phyloP scores from a whole-genome alignment of 64 coral and sea anemone genomes.

The Porites lutea region DNA sequence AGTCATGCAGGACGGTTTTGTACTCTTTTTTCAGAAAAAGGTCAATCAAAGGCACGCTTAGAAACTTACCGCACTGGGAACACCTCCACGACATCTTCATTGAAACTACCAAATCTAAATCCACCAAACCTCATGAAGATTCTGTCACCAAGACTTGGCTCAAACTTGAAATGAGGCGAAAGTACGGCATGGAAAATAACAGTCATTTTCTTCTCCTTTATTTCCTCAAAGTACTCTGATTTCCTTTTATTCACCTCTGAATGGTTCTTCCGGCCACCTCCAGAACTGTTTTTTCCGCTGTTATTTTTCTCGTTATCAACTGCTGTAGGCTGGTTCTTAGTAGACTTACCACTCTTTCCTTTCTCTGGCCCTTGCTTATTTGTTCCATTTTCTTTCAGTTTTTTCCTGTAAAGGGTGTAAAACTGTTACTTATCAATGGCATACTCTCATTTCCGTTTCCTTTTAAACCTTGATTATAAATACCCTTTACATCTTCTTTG shows the following conservation, averaged over 20 bases:
- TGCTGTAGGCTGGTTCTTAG: no score
- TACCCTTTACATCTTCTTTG: no score
- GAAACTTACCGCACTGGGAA: constrained; percentile 23
- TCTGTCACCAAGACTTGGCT: constrained; percentile 4
- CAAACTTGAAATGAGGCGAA: constrained; percentile 61
- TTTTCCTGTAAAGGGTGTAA: no score
- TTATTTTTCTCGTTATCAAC: not conserved
- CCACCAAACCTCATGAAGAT: constrained; percentile 49
- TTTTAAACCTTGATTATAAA: no score
- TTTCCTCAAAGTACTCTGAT: not conserved
- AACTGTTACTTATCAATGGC: no score
- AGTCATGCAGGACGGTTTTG: no score
- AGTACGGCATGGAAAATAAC: constrained; percentile 58
- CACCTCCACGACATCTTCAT: constrained; percentile 32
- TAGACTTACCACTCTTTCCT: not conserved
- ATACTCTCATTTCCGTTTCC: no score
- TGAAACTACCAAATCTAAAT: not conserved
- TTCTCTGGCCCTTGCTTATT: not conserved
- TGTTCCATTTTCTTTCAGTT: no score
- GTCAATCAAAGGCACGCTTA: not conserved
- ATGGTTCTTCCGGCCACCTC: not conserved
- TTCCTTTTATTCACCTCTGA: not conserved
- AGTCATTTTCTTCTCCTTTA: constrained; percentile 16
- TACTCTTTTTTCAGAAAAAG: no score
- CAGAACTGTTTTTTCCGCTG: not conserved